Base-by-base conservation (phyloP, 1,140 invertebrate genomes). In the Chironomus striatipennis region DNA sequence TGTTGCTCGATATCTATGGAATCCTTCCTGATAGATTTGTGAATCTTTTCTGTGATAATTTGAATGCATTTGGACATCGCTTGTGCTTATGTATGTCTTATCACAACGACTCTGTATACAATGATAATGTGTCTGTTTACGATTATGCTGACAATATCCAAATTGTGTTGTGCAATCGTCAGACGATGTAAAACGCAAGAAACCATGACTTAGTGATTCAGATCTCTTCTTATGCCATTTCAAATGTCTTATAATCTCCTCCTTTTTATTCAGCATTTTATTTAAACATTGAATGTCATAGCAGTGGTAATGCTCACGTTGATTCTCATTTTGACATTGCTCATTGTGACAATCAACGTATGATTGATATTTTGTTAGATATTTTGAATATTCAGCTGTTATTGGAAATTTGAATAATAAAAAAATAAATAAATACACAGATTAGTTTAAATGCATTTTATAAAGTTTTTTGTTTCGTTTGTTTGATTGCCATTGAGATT, bases 141-240 rank as follows among this genome's bases (percentile, higher is more conserved):
- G 86, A 83, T 98, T 98, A 84, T 98, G 96, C 3, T 91, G 90
- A 83, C 97, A 99, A 72, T 89, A 88, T 73, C 85, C 79, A 73
- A 81, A 87, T 12, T 85, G 75, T 74, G 93, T 91, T 0, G 89
- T 88, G 79, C 96, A 98, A 82, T 97, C 94, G 81, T 98, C 96
- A 47, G 92, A 88, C 0, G 95, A 93, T 72, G 94, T 96, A 77
- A 87, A 88, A 7, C 97, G 86, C 89, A 98, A 95, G 83, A 99
- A 99, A 18, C 97, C 97, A 80, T 98, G 94, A 78, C 96, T 94
- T 7, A 98, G 84, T 18, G 95, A 97, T 81, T 99, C 97, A 80
- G 98, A 96, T 9, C 97, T 88, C 84, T 99, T 99, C 85, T 98
- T 98, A 84, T 99, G 97, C 97, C 97, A 99, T 84, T 99, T 97